Evolutionary conservation across 2,888 invertebrate species (phyloP), one percentile per base, ranked within the genome.

Genomic region (Drymonia ruficornis): DNA sequence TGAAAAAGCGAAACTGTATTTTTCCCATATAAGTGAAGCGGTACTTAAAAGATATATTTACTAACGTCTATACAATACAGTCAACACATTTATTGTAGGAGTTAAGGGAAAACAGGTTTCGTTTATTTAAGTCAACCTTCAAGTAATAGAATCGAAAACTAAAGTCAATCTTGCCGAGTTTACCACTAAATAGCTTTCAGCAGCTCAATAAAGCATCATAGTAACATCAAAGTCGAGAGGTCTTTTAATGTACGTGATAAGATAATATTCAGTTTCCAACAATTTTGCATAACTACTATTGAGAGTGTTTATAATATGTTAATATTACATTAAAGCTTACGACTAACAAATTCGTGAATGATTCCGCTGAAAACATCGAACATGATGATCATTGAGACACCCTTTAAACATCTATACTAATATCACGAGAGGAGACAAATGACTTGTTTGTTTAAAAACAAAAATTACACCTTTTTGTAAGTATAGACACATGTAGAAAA

Each of bases 301-400:
- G 58, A 59, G 50, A 56, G 49, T 59, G 47, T 52, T 54, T 53
- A 53, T 48, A 61, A 53, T 48, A 61, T 60, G 48, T 70, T 62
- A 67, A 67, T 63, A 75, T 76, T 76, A 87, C 76, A 80, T 83
- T 86, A 84, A 83, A 86, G 80, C 86, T 89, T 88, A 89, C 66
- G 57, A 78, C 86, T 87, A 87, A 86, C 80, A 84, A 87, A 88
- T 86, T 85, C 86, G 83, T 84, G 80, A 82, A 83, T 78, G 74
- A 76, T 83, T 78, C 72, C 70, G 78, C 79, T 70, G 75, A 79
- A 72, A 79, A 80, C 77, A 79, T 75, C 72, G 63, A 77, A 76
- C 63, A 63, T 74, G 72, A 80, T 74, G 72, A 74, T 69, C 59
- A 55, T 74, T 65, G 66, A 70, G 65, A 77, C 56, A 72, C 70